A percentile compares a stretch with the other conserved stretches of the same genome.
Evolutionary conservation across 2,797 vertebrate species (phyloP).

Genomic region (Vespertilio murinus): DNA sequence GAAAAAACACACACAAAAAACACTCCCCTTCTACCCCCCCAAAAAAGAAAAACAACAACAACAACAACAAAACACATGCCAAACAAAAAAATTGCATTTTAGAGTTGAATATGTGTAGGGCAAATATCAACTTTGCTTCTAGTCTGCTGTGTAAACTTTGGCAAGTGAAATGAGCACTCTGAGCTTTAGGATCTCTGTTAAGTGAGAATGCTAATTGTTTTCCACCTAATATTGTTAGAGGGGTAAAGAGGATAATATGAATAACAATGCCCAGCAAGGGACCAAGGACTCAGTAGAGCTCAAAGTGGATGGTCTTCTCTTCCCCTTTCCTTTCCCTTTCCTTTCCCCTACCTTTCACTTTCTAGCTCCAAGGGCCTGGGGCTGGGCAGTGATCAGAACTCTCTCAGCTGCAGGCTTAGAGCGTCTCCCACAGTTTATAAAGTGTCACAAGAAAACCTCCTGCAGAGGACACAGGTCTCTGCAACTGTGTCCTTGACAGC

Average conservation of each 20-base stretch:
- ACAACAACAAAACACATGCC: no score
- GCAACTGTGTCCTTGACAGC: not conserved
- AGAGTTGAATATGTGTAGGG: not conserved
- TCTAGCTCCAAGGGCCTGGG: not conserved
- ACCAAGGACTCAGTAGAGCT: not conserved
- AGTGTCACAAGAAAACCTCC: not conserved
- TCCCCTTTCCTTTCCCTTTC: not conserved
- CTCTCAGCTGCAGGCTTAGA: not conserved
- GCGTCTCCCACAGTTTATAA: not conserved
- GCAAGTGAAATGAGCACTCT: not conserved
- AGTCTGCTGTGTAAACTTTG: not conserved
- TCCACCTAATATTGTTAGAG: not conserved
- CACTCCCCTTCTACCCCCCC: no score
- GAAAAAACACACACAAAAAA: no score
- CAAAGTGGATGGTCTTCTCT: not conserved
- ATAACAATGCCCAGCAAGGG: not conserved
- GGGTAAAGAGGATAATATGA: not conserved
- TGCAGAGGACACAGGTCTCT: not conserved
- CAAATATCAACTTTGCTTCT: conserved; percentile 36
- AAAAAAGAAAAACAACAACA: no score
- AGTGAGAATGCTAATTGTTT: conserved; percentile 2
- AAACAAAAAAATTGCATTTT: not conserved
- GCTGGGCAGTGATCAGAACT: not conserved
- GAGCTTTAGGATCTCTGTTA: not conserved
- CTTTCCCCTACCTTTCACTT: not conserved